These are phyloP conservation scores for Eucriotettix oculatus DNA, from an alignment of 2,888 invertebrate genomes.

Conservation along the genomic window DNA sequence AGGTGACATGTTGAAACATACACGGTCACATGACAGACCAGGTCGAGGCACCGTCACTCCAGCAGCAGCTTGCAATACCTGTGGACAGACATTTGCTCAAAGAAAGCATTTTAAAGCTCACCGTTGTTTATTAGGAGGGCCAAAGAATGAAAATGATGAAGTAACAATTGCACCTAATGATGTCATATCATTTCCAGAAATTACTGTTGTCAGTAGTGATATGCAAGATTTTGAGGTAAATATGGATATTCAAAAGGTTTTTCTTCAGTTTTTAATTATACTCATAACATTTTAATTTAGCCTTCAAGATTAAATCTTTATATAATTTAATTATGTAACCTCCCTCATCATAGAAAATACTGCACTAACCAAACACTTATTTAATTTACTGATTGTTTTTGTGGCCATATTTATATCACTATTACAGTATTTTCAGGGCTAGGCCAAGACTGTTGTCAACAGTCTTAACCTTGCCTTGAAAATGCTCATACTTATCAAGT, in stretches of 20 bases:
- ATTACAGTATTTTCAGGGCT: too few relatives aligned
- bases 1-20: conserved; percentile 5
- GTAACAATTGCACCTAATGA: neutral
- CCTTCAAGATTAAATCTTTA: too few relatives aligned
- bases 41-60: neutral
- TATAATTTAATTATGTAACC: too few relatives aligned
- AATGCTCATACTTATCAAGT: too few relatives aligned
- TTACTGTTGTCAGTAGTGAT: neutral
- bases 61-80: neutral
- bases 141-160: neutral
- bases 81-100: neutral
- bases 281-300: too few relatives aligned
- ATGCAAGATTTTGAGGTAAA: neutral
- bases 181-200: neutral
- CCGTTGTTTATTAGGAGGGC: neutral
- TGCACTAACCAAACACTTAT: too few relatives aligned
- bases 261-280: too few relatives aligned
- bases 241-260: neutral
- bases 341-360: too few relatives aligned
- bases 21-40: neutral
- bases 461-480: too few relatives aligned
- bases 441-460: too few relatives aligned
- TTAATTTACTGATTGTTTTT: too few relatives aligned
- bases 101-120: neutral
- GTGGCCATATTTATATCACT: too few relatives aligned